A percentile compares a stretch with the other conserved stretches of the same genome.
phyloP scores from a whole-genome alignment of 1,140 invertebrate species.

The Drosophila serrata region DNA sequence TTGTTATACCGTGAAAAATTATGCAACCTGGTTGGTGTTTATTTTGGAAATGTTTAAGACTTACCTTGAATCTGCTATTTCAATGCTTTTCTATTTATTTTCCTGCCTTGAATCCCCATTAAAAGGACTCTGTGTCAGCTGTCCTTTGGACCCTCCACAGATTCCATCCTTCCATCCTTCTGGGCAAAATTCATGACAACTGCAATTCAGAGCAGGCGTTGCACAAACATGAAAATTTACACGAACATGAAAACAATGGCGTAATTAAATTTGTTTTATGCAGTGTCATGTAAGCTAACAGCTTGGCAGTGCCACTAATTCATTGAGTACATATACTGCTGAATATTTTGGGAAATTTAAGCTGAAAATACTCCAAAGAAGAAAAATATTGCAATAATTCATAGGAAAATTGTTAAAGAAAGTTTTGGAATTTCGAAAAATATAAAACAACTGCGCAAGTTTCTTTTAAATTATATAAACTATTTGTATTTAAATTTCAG shows the following conservation, averaged over 20 bases:
- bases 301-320: slow-evolving; percentile 9
- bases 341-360: neutral
- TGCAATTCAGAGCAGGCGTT: slow-evolving; percentile 57
- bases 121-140: slow-evolving; percentile 7
- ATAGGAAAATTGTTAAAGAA: fast-evolving
- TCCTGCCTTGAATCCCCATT: neutral
- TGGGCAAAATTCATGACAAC: slow-evolving; percentile 25
- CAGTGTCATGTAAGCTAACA: slow-evolving; percentile 26
- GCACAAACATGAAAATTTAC: slow-evolving; percentile 54
- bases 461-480: neutral
- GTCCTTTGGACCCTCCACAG: slow-evolving; percentile 60
- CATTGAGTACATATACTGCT: slow-evolving; percentile 10
- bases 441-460: no score
- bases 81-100: slow-evolving; percentile 37
- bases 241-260: slow-evolving; percentile 58
- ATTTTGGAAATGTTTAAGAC: neutral
- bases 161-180: slow-evolving; percentile 1
- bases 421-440: neutral
- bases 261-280: slow-evolving; percentile 65
- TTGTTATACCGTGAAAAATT: slow-evolving; percentile 40
- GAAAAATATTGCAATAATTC: neutral
- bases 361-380: neutral
- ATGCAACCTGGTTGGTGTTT: slow-evolving; percentile 55
- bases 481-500: neutral
- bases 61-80: slow-evolving; percentile 18